Conservation (phyloP, 2,113 vertebrate genomes). For the Vicugna pacos region DNA sequence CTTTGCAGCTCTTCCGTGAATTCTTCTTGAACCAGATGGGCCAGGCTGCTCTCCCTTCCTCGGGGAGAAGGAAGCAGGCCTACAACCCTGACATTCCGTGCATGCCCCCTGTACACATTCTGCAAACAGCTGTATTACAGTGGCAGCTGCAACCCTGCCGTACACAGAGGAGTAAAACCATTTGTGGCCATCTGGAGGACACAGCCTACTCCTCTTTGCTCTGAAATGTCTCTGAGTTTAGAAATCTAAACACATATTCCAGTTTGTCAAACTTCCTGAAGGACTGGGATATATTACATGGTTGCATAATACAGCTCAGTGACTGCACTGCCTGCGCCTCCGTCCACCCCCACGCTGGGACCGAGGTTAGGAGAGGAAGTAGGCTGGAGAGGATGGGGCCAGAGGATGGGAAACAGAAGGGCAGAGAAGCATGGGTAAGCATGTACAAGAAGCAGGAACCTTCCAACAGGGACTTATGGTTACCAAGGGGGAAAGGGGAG, state of each 20-base stretch:
- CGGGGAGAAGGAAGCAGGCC: neutral
- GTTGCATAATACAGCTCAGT: slow-evolving; percentile 69
- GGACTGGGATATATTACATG: slow-evolving; percentile 81
- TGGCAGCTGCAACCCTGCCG: slow-evolving; percentile 67
- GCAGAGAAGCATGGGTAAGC: neutral
- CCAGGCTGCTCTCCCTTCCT: neutral
- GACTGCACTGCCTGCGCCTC: neutral
- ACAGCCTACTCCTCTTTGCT: slow-evolving; percentile 80
- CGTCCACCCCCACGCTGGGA: neutral
- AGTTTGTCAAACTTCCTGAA: slow-evolving; percentile 85
- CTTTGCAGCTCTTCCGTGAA: neutral
- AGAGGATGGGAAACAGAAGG: slow-evolving; percentile 56
- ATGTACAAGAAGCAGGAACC: neutral
- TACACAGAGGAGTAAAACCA: slow-evolving; percentile 70
- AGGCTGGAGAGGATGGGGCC: neutral
- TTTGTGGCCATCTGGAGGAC: slow-evolving; percentile 76
- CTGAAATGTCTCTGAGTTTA: slow-evolving; percentile 81
- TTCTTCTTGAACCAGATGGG: neutral
- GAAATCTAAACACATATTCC: slow-evolving; percentile 85
- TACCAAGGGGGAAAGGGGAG: no score
- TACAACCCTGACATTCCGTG: slow-evolving; percentile 1
- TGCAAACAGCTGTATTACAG: slow-evolving; percentile 74
- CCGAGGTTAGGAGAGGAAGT: slow-evolving; percentile 27
- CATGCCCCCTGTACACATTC: slow-evolving; percentile 46
- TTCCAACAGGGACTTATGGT: neutral